Evolutionary conservation across 2,113 vertebrate genomes (phyloP).

Genomic region (Osmerus eperlanus): DNA sequence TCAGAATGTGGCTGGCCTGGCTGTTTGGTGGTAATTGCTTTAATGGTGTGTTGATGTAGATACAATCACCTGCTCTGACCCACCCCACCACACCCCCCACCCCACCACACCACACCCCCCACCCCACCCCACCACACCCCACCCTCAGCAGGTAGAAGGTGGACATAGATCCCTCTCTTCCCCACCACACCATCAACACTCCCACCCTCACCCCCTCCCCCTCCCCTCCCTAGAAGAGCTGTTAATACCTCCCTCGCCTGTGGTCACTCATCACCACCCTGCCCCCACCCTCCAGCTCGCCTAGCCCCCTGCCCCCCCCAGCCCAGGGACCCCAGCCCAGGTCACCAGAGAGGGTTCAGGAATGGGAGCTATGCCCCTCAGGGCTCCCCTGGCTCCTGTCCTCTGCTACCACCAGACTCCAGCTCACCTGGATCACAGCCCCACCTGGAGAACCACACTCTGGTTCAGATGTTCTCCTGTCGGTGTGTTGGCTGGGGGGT

Average conservation of each 20-base stretch:
- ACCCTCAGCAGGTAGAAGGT: conserved; percentile 16
- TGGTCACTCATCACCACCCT: conserved; percentile 62
- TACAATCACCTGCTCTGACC: conserved; percentile 75
- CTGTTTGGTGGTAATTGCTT: conserved; percentile 75
- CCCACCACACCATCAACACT: conserved; percentile 25
- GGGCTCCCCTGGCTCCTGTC: no score
- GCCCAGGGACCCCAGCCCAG: no score
- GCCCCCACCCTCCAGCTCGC: background rate
- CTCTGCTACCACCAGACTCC: no score
- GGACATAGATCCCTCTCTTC: background rate
- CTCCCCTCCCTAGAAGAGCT: conserved; percentile 10
- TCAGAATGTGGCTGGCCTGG: conserved; percentile 60
- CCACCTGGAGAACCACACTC: no score
- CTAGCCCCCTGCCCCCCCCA: no score
- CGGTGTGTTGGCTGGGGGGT: no score
- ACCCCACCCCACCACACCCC: conserved; percentile 13
- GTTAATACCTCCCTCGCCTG: conserved; percentile 61
- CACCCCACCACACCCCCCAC: conserved; percentile 55
- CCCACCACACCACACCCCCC: conserved; percentile 21
- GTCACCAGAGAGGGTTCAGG: no score
- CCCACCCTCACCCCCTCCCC: conserved; percentile 14
- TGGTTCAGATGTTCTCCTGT: no score
- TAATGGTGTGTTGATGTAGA: conserved; percentile 78
- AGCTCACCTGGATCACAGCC: no score
- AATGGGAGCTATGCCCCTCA: background rate